phyloP scores from a whole-genome alignment of 2,888 invertebrate genomes.

The Drosophila yooni region DNA sequence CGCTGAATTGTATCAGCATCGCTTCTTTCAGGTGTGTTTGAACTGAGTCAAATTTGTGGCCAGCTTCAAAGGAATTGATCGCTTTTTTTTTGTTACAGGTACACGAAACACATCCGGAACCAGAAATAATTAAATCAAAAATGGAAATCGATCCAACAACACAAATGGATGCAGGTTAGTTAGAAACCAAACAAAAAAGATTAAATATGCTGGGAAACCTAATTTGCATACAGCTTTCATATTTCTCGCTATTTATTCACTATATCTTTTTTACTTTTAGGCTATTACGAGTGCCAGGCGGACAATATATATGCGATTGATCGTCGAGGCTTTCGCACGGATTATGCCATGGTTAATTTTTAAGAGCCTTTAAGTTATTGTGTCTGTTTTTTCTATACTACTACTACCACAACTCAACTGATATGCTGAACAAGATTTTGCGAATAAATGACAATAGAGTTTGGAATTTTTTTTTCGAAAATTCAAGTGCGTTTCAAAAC shows the following conservation, averaged over 20 bases:
- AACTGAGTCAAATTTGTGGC: background rate
- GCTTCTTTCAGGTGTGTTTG: slow-evolving; percentile 93
- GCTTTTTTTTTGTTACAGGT: slow-evolving; percentile 86
- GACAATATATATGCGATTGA: slow-evolving; percentile 97
- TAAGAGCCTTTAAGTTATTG: slow-evolving; percentile 40
- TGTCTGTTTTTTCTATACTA: background rate
- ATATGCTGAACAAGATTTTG: slow-evolving; percentile 18
- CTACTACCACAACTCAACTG: background rate
- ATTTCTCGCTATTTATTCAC: background rate
- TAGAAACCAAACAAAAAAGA: background rate
- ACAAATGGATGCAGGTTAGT: slow-evolving; percentile 95
- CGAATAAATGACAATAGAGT: slow-evolving; percentile 11
- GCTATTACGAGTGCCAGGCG: slow-evolving; percentile 95
- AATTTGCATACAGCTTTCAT: background rate
- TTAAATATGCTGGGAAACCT: background rate
- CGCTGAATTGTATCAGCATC: slow-evolving; percentile 95
- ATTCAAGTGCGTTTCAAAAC: slow-evolving; percentile 35
- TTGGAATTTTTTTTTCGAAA: slow-evolving; percentile 20
- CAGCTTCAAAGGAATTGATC: background rate
- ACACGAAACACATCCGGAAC: slow-evolving; percentile 93
- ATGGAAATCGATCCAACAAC: slow-evolving; percentile 97
- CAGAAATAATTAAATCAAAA: slow-evolving; percentile 94
- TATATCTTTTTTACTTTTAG: slow-evolving; percentile 49
- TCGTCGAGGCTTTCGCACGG: slow-evolving; percentile 95
- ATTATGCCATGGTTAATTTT: slow-evolving; percentile 87